phyloP scores from a whole-genome alignment of 2,113 vertebrate species.

The Forbesichthys papilliferus region DNA sequence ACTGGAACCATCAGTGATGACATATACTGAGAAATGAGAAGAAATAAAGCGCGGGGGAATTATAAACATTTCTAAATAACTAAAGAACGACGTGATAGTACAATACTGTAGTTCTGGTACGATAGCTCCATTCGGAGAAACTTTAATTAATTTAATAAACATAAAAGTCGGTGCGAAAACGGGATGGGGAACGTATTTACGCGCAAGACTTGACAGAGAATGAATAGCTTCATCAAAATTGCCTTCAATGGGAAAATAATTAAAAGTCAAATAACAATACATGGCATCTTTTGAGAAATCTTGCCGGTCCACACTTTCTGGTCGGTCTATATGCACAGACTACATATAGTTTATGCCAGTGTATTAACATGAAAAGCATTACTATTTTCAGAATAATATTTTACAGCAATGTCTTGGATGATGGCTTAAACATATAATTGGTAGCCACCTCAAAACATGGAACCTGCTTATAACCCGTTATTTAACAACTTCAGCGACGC shows the following conservation, averaged over 20 bases:
- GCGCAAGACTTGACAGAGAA: slow-evolving; percentile 50
- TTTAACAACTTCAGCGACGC: slow-evolving; percentile 55
- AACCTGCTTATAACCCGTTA: slow-evolving; percentile 36
- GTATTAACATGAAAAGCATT: too few relatives aligned
- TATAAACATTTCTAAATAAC: slow-evolving; percentile 48
- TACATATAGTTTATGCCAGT: too few relatives aligned
- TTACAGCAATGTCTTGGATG: too few relatives aligned
- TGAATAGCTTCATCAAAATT: slow-evolving; percentile 38
- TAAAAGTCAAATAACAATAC: slow-evolving; percentile 13
- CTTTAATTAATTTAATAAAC: slow-evolving; percentile 26
- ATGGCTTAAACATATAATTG: slow-evolving; percentile 26
- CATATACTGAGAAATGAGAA: slow-evolving; percentile 27
- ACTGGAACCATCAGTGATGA: slow-evolving; percentile 36
- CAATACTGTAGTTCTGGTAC: slow-evolving; percentile 38
- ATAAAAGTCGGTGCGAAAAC: slow-evolving; percentile 8
- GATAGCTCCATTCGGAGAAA: slow-evolving; percentile 42
- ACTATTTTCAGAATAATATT: too few relatives aligned
- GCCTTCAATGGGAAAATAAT: slow-evolving; percentile 32
- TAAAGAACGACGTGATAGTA: slow-evolving; percentile 18
- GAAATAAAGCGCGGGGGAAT: slow-evolving; percentile 29
- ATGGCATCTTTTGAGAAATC: too few relatives aligned
- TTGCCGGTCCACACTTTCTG: too few relatives aligned
- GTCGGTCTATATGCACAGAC: too few relatives aligned
- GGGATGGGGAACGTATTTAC: slow-evolving; percentile 41
- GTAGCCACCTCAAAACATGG: slow-evolving; percentile 3